phyloP scores from a whole-genome alignment of 2,888 invertebrate species.

The Philhelius pedissequus region DNA sequence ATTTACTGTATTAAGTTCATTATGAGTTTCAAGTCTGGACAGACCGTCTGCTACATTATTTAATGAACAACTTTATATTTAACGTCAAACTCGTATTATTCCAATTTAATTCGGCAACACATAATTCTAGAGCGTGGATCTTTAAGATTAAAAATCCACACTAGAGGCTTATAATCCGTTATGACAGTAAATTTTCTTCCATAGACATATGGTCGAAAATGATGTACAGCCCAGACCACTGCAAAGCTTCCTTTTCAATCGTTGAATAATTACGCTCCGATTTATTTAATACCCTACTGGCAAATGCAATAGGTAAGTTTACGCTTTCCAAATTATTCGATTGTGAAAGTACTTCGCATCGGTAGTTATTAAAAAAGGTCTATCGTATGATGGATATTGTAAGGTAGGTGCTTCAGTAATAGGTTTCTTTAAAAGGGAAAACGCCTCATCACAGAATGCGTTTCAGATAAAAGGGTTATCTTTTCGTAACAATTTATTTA shows the following conservation, averaged over 20 bases:
- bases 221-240: too few species aligned
- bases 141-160: slow-evolving; percentile 1
- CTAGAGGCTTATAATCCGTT: slow-evolving; percentile 3
- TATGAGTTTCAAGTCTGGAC: neutral
- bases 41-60: neutral
- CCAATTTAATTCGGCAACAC: too few species aligned
- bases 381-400: neutral
- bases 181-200: slow-evolving; percentile 14
- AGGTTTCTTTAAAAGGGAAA: neutral
- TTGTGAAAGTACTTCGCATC: neutral
- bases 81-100: neutral
- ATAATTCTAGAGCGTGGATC: neutral
- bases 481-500: too few species aligned
- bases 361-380: neutral
- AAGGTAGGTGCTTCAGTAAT: neutral
- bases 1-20: neutral
- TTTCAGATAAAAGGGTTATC: too few species aligned
- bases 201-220: neutral
- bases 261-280: neutral
- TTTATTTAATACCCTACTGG: neutral
- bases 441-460: neutral
- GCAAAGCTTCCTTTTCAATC: neutral
- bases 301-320: neutral
- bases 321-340: neutral
- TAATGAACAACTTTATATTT: neutral